These are phyloP conservation scores for Gallinago stenura DNA, from an alignment of 2,797 vertebrate species.

Conservation along the genomic window DNA sequence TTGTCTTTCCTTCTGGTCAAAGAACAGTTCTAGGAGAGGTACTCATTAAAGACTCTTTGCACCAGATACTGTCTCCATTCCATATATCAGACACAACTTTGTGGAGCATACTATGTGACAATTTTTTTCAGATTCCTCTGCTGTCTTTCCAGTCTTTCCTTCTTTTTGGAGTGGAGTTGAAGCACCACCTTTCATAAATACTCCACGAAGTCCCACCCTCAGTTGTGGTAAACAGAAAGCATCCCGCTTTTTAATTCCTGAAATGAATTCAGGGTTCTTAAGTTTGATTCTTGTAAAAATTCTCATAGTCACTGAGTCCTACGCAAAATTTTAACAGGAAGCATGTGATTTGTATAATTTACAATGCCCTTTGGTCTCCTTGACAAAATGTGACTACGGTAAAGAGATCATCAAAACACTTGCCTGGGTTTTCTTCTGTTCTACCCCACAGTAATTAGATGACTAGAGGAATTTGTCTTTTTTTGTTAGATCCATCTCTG, in stretches of 20 bases:
- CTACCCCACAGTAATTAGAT: neutral
- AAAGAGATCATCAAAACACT: neutral
- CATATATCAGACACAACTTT: neutral
- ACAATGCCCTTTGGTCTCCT: neutral
- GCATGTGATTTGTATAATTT: neutral
- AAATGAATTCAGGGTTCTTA: neutral
- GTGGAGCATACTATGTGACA: neutral
- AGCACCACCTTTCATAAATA: neutral
- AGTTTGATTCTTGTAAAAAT: neutral
- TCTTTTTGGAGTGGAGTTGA: neutral
- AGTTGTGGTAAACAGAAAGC: neutral
- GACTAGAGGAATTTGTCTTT: neutral
- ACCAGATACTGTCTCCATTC: neutral
- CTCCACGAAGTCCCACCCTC: neutral
- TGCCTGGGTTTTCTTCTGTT: neutral
- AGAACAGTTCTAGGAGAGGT: neutral
- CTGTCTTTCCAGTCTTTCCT: neutral
- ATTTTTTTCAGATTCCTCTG: neutral
- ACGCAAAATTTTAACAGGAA: neutral
- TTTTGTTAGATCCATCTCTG: neutral
- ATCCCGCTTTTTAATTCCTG: neutral
- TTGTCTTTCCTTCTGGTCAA: neutral
- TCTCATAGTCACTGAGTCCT: neutral
- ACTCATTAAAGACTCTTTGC: neutral
- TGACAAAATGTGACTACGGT: neutral